Conservation (phyloP, 2,888 invertebrate species). For the Ennomos quercinarius region DNA sequence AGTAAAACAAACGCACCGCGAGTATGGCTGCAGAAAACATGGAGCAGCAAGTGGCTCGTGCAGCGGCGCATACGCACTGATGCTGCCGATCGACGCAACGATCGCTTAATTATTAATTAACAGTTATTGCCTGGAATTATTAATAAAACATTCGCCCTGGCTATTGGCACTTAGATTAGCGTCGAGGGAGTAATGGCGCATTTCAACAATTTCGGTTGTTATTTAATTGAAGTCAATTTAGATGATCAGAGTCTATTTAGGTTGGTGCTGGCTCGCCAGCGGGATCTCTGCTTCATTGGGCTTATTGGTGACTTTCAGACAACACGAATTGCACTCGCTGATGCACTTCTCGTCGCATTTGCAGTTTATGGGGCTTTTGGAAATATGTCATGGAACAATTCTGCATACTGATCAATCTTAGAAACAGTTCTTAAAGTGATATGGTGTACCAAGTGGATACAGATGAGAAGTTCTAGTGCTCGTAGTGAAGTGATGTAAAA, state of each 20-base stretch:
- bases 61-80: slow-evolving; percentile 62
- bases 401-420: background rate
- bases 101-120: slow-evolving; percentile 83
- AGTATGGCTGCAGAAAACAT: background rate
- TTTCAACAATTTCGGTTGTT: slow-evolving; percentile 86
- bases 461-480: slow-evolving; percentile 11
- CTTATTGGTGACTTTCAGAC: slow-evolving; percentile 86
- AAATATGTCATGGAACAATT: slow-evolving; percentile 56
- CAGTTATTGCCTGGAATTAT: slow-evolving; percentile 78
- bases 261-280: slow-evolving; percentile 84
- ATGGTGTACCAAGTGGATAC: slow-evolving; percentile 23
- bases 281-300: slow-evolving; percentile 86
- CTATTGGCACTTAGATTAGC: slow-evolving; percentile 86
- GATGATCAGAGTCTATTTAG: slow-evolving; percentile 86
- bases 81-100: slow-evolving; percentile 60
- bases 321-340: slow-evolving; percentile 84
- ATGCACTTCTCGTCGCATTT: slow-evolving; percentile 80
- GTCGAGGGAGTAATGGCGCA: slow-evolving; percentile 85
- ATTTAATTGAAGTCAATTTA: slow-evolving; percentile 86
- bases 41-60: slow-evolving; percentile 37
- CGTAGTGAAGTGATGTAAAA: slow-evolving; percentile 32
- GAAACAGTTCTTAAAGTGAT: slow-evolving; percentile 19
- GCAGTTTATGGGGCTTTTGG: slow-evolving; percentile 56
- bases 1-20: slow-evolving; percentile 14
- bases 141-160: slow-evolving; percentile 84